These are phyloP conservation scores for Plectus sambesii DNA, from an alignment of 1,140 invertebrate species.

Conservation along the genomic window DNA sequence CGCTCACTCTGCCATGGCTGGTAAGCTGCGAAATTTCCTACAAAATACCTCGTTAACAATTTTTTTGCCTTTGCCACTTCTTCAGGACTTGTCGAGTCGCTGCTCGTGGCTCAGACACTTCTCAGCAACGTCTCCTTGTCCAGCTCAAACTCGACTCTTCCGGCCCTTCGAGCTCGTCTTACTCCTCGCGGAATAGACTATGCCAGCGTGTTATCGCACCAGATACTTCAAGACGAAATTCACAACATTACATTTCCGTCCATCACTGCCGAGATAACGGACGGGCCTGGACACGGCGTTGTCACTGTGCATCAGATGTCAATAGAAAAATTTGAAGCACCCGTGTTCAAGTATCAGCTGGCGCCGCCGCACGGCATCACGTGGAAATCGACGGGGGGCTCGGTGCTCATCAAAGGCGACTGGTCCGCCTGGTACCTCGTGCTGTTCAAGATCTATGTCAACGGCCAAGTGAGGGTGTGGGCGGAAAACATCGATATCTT, in stretches of 20 bases:
- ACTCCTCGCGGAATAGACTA: no score
- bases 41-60: no score
- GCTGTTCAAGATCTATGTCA: constrained; percentile 24
- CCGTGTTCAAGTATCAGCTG: constrained; percentile 34
- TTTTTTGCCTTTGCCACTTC: no score
- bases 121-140: no score
- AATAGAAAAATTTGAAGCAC: constrained; percentile 34
- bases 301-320: constrained; percentile 28
- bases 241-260: constrained; percentile 33
- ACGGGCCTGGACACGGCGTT: constrained; percentile 32
- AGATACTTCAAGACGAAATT: constrained; percentile 35
- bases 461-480: constrained; percentile 31
- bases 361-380: constrained; percentile 27
- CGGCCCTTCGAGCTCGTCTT: no score
- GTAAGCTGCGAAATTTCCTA: no score
- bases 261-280: constrained; percentile 31
- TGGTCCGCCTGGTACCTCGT: constrained; percentile 37
- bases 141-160: no score
- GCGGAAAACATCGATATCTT: constrained; percentile 27
- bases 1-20: no score
- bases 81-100: no score
- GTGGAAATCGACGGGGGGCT: constrained; percentile 31
- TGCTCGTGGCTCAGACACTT: no score
- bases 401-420: constrained; percentile 31
- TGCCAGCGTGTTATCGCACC: no score